Percentiles rank a stretch among this genome's conserved stretches.
phyloP scores from a whole-genome alignment of 1,140 invertebrate genomes.

The Chironomus striatipennis region DNA sequence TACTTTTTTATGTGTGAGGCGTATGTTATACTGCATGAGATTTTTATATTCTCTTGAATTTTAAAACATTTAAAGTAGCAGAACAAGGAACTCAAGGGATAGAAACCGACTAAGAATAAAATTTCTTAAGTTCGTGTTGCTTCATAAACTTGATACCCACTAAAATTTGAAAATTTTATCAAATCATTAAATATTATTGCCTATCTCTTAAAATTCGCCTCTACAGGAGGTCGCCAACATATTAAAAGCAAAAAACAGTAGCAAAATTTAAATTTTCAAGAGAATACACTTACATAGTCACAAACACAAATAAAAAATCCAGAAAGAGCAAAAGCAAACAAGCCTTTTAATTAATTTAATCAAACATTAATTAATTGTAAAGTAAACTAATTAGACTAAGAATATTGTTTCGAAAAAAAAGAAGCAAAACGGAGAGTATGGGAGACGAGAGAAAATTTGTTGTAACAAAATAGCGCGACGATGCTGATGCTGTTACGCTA shows the following conservation, averaged over 20 bases:
- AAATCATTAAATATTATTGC: background rate
- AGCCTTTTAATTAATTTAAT: conserved; percentile 24
- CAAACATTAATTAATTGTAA: conserved; percentile 23
- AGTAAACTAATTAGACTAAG: conserved; percentile 20
- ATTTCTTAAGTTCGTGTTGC: no score
- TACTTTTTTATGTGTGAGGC: no score
- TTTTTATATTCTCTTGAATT: no score
- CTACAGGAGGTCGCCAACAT: background rate
- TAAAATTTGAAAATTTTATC: background rate
- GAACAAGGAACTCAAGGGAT: no score
- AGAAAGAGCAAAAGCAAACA: conserved; percentile 2
- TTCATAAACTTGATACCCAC: background rate
- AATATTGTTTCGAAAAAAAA: conserved; percentile 11
- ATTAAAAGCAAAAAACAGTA: background rate
- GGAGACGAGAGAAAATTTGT: no score
- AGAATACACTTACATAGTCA: background rate
- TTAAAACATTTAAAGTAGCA: no score
- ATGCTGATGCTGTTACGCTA: background rate
- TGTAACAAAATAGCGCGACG: conserved; percentile 17
- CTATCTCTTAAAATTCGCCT: background rate
- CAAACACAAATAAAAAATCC: background rate
- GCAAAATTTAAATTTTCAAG: background rate
- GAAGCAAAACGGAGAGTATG: no score
- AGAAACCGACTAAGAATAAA: no score
- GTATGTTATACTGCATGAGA: no score